Base-by-base conservation (phyloP, 2,113 vertebrate species). In the Entomyzon cyanotis region DNA sequence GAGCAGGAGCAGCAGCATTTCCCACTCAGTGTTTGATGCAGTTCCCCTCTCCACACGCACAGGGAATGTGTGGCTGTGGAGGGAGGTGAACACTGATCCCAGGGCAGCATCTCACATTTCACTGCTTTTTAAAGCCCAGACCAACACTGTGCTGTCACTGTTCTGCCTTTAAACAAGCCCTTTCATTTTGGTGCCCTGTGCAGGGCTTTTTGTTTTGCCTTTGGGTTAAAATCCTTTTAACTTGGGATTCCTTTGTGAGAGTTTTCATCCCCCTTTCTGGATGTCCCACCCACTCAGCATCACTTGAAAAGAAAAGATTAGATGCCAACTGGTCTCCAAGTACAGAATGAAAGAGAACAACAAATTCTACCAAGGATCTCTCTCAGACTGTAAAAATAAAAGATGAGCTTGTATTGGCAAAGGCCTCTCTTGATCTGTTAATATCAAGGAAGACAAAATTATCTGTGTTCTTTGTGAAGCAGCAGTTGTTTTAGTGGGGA, bases 401-500 rank as follows among this genome's bases (percentile, higher is more conserved):
- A 92, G 83, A 93, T 87, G 82, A 91, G 85, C 94, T 96, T 94
- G 33, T 95, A 85, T 94, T 94, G 83, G 96, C 96, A 92, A 88
- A 93, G 84, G 76, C 65, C 63, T 92, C 90, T 86, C 83, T 93
- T 93, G 91, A 84, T 92, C 94, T 94, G 87, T 90, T 95, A 96
- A 94, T 96, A 95, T 96, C 73, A 95, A 95, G 90, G 90, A 96
- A 93, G 92, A 93, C 80, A 97, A 97, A 94, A 95, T 96, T 80
- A 95, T 95, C 87, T 92, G 81, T 93, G 69, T 86, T 96, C 83
- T 96, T 97, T 96, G 93, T 95, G 96, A 96, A 97, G 90, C 85
- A 94, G 91, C 69, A 89, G 92, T 96, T 90, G 92, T 96, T 95
- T 95, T 24, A 88, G 71, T 39, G 75, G 81, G 80, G 86, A 97